Evolutionary conservation across 2,888 invertebrate genomes (phyloP).

Genomic region (Chaetogeoica ovagalla): DNA sequence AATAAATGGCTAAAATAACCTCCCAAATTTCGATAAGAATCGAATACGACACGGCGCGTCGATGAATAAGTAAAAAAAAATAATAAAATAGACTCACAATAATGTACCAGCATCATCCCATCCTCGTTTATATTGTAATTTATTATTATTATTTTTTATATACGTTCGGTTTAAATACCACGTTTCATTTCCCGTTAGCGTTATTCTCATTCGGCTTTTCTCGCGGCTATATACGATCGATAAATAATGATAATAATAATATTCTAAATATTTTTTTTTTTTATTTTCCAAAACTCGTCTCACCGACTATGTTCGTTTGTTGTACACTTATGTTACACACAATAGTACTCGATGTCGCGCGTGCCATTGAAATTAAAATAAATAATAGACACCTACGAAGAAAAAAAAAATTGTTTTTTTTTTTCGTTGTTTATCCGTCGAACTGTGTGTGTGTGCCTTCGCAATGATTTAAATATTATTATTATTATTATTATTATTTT

Average conservation of each 20-base stretch:
- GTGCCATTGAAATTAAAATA: slow-evolving; percentile 4
- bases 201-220: not conserved
- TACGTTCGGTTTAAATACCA: not conserved
- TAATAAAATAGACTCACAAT: not conserved
- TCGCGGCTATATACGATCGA: not conserved
- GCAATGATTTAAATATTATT: not conserved
- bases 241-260: not conserved
- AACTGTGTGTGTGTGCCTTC: not conserved
- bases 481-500: no score
- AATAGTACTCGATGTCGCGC: slow-evolving; percentile 1
- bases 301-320: not conserved
- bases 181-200: not conserved
- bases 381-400: not conserved
- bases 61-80: not conserved
- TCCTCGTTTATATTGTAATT: not conserved
- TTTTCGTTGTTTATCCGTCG: not conserved
- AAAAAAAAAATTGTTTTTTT: no score
- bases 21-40: slow-evolving; percentile 13
- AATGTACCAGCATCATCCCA: not conserved
- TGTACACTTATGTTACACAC: not conserved
- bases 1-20: not conserved
- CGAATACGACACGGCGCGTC: not conserved
- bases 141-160: not conserved
- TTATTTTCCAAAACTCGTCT: not conserved
- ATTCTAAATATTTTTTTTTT: not conserved